These are phyloP conservation scores for Tribolium castaneum DNA, from an alignment of 1,140 invertebrate species.

Conservation along the genomic window DNA sequence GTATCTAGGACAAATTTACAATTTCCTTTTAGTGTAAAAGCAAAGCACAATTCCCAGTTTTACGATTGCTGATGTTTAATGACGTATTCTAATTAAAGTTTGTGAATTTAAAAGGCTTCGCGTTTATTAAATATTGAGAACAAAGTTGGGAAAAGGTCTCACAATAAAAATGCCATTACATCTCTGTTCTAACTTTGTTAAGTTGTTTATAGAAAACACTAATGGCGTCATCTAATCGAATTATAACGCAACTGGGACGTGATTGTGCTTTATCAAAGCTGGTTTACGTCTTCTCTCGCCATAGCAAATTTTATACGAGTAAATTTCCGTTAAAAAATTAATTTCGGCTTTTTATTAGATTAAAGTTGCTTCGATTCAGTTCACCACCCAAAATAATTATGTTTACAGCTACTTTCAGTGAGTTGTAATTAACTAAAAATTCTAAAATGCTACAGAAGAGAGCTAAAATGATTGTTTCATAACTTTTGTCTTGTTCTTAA, in stretches of 20 bases:
- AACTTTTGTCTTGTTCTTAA: constrained; percentile 36
- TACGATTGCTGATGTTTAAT: constrained; percentile 8
- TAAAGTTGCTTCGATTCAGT: background rate
- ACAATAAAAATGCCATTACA: constrained; percentile 35
- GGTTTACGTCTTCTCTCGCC: background rate
- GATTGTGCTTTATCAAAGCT: constrained; percentile 15
- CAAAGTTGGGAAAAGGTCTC: constrained; percentile 16
- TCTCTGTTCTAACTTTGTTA: constrained; percentile 28
- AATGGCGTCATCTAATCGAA: constrained; percentile 37
- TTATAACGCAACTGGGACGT: constrained; percentile 7
- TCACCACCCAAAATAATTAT: constrained; percentile 28
- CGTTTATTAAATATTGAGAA: constrained; percentile 10
- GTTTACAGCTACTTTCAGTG: constrained; percentile 15
- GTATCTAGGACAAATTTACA: constrained; percentile 9
- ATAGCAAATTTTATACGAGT: background rate
- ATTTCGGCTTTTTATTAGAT: constrained; percentile 13
- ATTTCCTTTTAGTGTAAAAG: background rate
- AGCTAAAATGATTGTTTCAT: constrained; percentile 31
- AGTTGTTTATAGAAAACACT: constrained; percentile 29
- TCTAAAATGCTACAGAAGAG: constrained; percentile 15
- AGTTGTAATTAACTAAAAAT: constrained; percentile 36
- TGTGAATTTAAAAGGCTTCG: background rate
- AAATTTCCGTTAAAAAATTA: constrained; percentile 18
- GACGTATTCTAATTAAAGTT: constrained; percentile 26
- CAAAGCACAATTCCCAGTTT: background rate